Percentiles rank a stretch among this genome's conserved stretches.
These are phyloP conservation scores for Gymnothorax reevesii DNA, from an alignment of 2,797 vertebrate genomes.

Conservation along the genomic window DNA sequence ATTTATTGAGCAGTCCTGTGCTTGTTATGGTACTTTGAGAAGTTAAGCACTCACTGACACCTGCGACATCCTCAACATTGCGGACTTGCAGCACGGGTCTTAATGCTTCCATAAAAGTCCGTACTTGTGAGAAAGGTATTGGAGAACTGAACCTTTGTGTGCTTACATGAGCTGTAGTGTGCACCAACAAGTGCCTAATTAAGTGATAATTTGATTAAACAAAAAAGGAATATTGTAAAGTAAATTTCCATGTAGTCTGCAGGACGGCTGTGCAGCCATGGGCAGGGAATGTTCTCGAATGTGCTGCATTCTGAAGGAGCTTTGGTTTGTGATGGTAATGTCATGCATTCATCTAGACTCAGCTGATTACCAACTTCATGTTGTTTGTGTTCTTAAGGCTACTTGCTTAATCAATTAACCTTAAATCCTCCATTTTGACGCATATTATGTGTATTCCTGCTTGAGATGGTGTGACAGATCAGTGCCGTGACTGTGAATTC, in stretches of 20 bases:
- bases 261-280: no score
- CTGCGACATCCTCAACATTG: background rate
- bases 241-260: background rate
- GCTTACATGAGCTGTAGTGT: background rate
- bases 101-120: background rate
- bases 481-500: background rate
- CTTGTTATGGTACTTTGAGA: background rate
- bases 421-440: no score
- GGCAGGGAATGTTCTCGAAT: background rate
- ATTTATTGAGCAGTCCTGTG: background rate
- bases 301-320: background rate
- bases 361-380: background rate
- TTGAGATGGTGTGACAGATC: background rate
- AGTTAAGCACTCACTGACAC: background rate
- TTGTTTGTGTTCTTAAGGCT: background rate
- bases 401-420: background rate
- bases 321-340: constrained; percentile 27
- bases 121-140: background rate
- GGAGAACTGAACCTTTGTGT: background rate
- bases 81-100: background rate
- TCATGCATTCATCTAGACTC: background rate
- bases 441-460: background rate
- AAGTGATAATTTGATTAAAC: background rate
- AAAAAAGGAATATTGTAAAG: background rate
- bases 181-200: background rate